Evolutionary conservation across 2,113 vertebrate genomes (phyloP).

Genomic region (Mohoua ochrocephala): DNA sequence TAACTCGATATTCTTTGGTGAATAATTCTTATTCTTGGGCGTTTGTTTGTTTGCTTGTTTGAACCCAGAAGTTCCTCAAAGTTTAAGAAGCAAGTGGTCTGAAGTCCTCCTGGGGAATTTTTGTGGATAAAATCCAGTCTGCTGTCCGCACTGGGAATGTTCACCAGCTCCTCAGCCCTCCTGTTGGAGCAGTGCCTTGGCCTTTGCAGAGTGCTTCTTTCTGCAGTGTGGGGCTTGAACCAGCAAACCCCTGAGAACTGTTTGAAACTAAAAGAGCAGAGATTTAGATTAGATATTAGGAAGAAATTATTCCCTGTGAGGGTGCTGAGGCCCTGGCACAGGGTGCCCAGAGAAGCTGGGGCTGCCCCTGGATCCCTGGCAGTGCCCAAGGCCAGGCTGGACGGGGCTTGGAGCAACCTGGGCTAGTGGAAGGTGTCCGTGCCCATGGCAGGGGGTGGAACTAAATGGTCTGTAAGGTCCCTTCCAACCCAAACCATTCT

Average conservation of each 20-base stretch:
- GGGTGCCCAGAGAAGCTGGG: not conserved
- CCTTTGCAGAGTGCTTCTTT: not conserved
- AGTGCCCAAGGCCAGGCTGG: not conserved
- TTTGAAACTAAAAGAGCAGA: not conserved
- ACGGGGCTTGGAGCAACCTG: rapidly evolving
- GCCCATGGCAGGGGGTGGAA: not conserved
- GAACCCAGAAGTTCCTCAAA: not conserved
- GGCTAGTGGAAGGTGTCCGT: not conserved
- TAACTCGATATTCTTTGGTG: not conserved
- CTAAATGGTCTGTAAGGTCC: rapidly evolving
- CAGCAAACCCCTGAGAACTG: not conserved
- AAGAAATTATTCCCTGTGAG: not conserved
- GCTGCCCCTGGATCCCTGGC: not conserved
- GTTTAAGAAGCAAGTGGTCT: not conserved
- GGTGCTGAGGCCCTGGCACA: rapidly evolving
- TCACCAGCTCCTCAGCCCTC: not conserved
- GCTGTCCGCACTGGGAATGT: not conserved
- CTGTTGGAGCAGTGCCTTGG: not conserved
- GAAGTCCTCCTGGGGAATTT: not conserved
- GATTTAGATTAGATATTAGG: not conserved
- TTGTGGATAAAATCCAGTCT: not conserved
- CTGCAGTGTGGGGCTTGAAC: not conserved
- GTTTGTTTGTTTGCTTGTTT: not conserved
- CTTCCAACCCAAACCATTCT: not conserved
- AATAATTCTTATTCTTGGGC: not conserved